These are phyloP conservation scores for Acestrorhynchus altus DNA, from an alignment of 2,797 vertebrate species.

Conservation along the genomic window DNA sequence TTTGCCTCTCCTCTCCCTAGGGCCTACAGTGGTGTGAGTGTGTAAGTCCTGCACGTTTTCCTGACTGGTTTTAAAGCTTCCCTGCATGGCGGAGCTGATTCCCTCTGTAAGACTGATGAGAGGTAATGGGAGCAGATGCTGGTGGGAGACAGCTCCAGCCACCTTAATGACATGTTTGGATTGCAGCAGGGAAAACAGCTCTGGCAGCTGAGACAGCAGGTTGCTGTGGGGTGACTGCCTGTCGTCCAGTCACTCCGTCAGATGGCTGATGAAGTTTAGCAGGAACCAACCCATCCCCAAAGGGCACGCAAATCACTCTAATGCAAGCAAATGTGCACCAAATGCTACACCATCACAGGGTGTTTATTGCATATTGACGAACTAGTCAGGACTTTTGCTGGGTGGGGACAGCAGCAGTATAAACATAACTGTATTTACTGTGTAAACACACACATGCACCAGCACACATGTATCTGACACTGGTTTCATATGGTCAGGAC, in stretches of 20 bases:
- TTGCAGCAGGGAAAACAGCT: constrained; percentile 51
- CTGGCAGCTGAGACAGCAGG: constrained; percentile 54
- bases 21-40: constrained; percentile 21
- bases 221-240: constrained; percentile 41
- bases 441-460: neutral
- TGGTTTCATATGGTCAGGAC: too few species aligned
- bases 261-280: constrained; percentile 32
- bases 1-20: constrained; percentile 9
- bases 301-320: constrained; percentile 19
- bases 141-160: constrained; percentile 38
- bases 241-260: constrained; percentile 39
- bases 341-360: neutral
- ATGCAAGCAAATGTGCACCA: constrained; percentile 8
- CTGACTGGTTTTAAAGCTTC: constrained; percentile 19
- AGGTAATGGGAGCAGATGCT: constrained; percentile 53
- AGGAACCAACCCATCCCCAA: constrained; percentile 8
- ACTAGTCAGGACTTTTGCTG: neutral
- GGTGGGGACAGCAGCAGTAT: neutral
- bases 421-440: neutral
- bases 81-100: constrained; percentile 28
- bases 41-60: neutral
- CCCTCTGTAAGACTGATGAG: constrained; percentile 37
- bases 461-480: neutral
- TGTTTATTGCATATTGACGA: neutral
- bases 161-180: constrained; percentile 60